Percentiles rank a stretch among this genome's conserved stretches.
These are phyloP conservation scores for Hirudo medicinalis DNA, from an alignment of 1,140 invertebrate species.

Conservation along the genomic window DNA sequence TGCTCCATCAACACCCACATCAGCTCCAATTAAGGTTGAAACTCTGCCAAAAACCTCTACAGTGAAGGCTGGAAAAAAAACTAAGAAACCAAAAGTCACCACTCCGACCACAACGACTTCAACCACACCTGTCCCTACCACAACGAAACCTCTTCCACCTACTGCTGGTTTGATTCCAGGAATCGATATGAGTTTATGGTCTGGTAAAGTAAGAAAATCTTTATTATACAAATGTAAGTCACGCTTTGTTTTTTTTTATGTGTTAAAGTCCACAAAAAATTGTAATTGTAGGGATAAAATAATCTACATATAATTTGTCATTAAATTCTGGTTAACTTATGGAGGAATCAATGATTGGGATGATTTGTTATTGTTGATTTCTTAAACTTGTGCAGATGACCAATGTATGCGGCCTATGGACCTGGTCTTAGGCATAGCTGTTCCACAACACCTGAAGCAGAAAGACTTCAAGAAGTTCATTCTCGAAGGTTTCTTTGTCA, in stretches of 20 bases:
- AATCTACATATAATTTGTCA: not conserved
- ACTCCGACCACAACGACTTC: not conserved
- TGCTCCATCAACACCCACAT: not conserved
- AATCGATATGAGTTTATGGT: too few relatives aligned
- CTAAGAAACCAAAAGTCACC: conserved; percentile 4
- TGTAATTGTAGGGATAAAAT: not conserved
- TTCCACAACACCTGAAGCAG: not conserved
- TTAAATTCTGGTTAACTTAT: too few relatives aligned
- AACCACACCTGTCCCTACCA: not conserved
- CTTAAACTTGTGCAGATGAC: not conserved
- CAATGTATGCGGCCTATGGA: not conserved
- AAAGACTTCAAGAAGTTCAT: conserved; percentile 1
- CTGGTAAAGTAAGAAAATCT: too few relatives aligned
- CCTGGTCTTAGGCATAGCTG: not conserved
- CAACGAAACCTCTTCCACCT: not conserved
- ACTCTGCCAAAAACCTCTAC: not conserved
- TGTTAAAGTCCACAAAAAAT: not conserved
- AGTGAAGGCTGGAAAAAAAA: not conserved
- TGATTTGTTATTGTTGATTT: too few relatives aligned
- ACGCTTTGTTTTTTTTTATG: not conserved
- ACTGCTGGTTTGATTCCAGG: too few relatives aligned
- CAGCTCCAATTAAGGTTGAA: not conserved
- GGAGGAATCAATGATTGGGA: not conserved
- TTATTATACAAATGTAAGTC: too few relatives aligned
- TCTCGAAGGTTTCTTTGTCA: not conserved